These are phyloP conservation scores for Pollenia amentaria DNA, from an alignment of 2,888 invertebrate species.

Conservation along the genomic window DNA sequence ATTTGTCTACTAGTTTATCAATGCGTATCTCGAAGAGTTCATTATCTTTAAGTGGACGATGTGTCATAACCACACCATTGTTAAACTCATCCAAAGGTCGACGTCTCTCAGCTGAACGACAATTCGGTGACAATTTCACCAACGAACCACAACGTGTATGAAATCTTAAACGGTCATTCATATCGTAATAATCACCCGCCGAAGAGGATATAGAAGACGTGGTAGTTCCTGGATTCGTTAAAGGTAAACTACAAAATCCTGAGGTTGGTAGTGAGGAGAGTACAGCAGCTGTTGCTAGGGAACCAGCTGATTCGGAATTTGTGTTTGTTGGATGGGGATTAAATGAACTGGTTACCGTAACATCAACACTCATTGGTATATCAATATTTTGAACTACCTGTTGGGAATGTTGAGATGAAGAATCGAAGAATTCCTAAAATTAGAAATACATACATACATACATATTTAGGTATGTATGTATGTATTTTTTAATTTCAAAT, in stretches of 20 bases:
- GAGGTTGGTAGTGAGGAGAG: constrained; percentile 62
- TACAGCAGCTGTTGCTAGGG: constrained; percentile 63
- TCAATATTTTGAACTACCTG: constrained; percentile 83
- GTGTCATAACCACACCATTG: constrained; percentile 98
- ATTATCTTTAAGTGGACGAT: constrained; percentile 93
- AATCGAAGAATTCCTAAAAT: constrained; percentile 76
- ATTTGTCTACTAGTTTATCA: constrained; percentile 96
- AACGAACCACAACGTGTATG: constrained; percentile 95
- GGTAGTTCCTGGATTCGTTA: constrained; percentile 55
- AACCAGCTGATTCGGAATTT: constrained; percentile 59
- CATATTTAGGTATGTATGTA: too few species aligned
- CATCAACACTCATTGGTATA: constrained; percentile 83
- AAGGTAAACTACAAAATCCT: constrained; percentile 65
- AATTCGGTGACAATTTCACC: constrained; percentile 93
- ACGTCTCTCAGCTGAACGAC: constrained; percentile 93
- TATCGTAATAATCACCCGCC: constrained; percentile 80
- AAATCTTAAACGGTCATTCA: constrained; percentile 90
- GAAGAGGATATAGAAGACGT: constrained; percentile 70
- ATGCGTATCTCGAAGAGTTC: constrained; percentile 98
- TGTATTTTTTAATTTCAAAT: too few species aligned
- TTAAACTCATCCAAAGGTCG: constrained; percentile 97
- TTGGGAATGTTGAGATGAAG: constrained; percentile 72
- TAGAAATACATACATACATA: not conserved
- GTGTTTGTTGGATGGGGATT: constrained; percentile 60
- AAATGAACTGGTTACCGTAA: constrained; percentile 77